phyloP scores from a whole-genome alignment of 2,888 invertebrate genomes.

The Smittia sp. region DNA sequence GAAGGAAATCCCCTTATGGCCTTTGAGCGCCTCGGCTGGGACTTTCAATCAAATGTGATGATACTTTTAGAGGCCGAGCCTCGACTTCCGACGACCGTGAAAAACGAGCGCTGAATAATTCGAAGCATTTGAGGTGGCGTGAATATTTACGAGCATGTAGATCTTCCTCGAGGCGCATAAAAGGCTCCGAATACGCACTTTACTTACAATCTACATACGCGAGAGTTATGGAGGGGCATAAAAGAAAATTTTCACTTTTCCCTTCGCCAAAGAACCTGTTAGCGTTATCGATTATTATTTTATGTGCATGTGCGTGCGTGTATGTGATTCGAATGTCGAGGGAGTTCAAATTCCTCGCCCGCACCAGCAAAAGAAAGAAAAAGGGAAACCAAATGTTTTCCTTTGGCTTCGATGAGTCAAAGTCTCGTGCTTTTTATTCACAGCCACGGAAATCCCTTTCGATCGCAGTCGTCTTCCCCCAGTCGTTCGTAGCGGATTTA shows the following conservation, averaged over 20 bases:
- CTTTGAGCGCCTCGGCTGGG: neutral
- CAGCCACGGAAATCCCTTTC: too few species aligned
- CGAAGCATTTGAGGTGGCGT: neutral
- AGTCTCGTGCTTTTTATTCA: too few species aligned
- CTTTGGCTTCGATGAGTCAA: neutral
- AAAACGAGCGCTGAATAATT: neutral
- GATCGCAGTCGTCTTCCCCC: neutral
- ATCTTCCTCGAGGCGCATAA: slow-evolving; percentile 21
- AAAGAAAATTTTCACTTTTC: neutral
- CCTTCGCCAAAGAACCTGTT: slow-evolving; percentile 20
- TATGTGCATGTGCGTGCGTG: slow-evolving; percentile 18
- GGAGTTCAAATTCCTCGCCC: neutral
- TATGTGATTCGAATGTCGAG: neutral
- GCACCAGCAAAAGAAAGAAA: neutral
- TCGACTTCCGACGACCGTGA: neutral
- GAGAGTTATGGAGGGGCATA: neutral
- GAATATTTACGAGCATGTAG: slow-evolving; percentile 13
- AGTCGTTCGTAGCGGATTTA: too few species aligned
- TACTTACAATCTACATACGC: neutral
- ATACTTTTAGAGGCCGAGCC: slow-evolving; percentile 5
- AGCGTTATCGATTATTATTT: slow-evolving; percentile 33
- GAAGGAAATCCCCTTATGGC: neutral
- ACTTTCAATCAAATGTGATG: neutral
- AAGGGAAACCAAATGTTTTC: neutral
- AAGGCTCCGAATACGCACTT: slow-evolving; percentile 24